Conservation (phyloP, 1,140 invertebrate species). For the Latrodectus geometricus region DNA sequence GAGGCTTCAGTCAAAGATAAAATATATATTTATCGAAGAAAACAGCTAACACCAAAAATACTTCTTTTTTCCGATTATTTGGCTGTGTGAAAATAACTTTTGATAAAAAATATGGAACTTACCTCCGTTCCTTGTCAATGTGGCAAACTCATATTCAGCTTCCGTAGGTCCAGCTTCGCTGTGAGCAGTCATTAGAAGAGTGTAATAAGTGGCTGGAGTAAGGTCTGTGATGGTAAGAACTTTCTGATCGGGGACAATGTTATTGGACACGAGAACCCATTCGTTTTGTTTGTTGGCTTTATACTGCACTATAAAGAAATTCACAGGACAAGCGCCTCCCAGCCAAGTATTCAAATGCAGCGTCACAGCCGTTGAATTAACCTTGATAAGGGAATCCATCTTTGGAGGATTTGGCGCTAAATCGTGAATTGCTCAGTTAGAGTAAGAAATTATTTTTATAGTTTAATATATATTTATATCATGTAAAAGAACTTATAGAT, state of each 20-base stretch:
- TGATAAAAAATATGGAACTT: constrained; percentile 51
- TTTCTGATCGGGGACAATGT: constrained; percentile 82
- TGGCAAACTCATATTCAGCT: constrained; percentile 84
- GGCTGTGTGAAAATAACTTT: no score
- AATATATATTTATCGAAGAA: no score
- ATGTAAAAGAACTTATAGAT: no score
- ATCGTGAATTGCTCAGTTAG: not conserved
- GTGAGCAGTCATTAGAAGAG: constrained; percentile 86
- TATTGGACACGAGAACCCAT: constrained; percentile 94
- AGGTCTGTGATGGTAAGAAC: constrained; percentile 74
- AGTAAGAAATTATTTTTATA: no score
- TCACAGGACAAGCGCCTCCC: constrained; percentile 94
- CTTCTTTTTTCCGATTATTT: no score
- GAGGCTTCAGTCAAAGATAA: no score
- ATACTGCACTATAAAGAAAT: constrained; percentile 95
- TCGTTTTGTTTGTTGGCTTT: constrained; percentile 77
- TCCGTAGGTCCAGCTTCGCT: constrained; percentile 92
- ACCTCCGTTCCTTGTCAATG: constrained; percentile 74
- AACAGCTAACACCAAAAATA: no score
- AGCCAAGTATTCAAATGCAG: constrained; percentile 93
- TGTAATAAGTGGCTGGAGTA: constrained; percentile 85
- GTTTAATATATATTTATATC: no score
- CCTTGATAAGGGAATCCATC: constrained; percentile 75
- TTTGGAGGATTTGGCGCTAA: constrained; percentile 64
- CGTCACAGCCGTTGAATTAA: constrained; percentile 90